Percentiles rank a stretch among this genome's conserved stretches.
Evolutionary conservation across 1,140 invertebrate species (phyloP).

Genomic region (Monochamus saltuarius): DNA sequence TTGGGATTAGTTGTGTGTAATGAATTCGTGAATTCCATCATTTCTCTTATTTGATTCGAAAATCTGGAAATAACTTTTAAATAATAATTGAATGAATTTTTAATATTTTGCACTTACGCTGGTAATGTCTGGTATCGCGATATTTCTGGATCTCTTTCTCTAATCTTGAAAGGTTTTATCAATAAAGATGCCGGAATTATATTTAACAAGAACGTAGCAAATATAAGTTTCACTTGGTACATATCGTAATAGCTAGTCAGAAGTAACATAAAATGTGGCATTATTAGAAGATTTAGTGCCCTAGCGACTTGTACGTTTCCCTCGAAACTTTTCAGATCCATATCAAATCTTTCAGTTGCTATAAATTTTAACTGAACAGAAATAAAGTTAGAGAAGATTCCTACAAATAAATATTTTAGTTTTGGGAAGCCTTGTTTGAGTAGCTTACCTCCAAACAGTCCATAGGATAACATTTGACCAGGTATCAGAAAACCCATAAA

Average conservation of each 20-base stretch:
- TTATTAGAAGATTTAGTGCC: slow-evolving; percentile 29
- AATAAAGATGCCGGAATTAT: slow-evolving; percentile 29
- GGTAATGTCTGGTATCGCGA: slow-evolving; percentile 27
- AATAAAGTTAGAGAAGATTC: slow-evolving; percentile 27
- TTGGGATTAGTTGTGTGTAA: background rate
- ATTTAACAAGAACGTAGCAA: slow-evolving; percentile 25
- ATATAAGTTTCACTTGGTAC: slow-evolving; percentile 23
- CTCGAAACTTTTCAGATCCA: slow-evolving; percentile 23
- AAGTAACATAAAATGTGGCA: slow-evolving; percentile 27
- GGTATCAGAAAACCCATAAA: slow-evolving; percentile 25
- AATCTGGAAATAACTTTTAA: slow-evolving; percentile 13
- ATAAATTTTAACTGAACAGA: slow-evolving; percentile 24
- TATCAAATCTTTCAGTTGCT: slow-evolving; percentile 20
- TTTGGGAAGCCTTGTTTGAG: background rate
- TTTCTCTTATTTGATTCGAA: slow-evolving; percentile 31
- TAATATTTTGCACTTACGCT: background rate
- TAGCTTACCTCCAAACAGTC: slow-evolving; percentile 31
- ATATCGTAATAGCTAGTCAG: slow-evolving; percentile 20
- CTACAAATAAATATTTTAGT: slow-evolving; percentile 22
- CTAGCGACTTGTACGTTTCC: slow-evolving; percentile 28
- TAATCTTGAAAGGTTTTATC: slow-evolving; percentile 8
- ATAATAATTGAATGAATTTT: background rate
- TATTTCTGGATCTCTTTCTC: background rate
- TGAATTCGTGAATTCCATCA: slow-evolving; percentile 18
- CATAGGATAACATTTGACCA: slow-evolving; percentile 22